Evolutionary conservation across 2,113 vertebrate species (phyloP), one percentile per base, ranked within the genome.

Genomic region (Cisticola juncidis): DNA sequence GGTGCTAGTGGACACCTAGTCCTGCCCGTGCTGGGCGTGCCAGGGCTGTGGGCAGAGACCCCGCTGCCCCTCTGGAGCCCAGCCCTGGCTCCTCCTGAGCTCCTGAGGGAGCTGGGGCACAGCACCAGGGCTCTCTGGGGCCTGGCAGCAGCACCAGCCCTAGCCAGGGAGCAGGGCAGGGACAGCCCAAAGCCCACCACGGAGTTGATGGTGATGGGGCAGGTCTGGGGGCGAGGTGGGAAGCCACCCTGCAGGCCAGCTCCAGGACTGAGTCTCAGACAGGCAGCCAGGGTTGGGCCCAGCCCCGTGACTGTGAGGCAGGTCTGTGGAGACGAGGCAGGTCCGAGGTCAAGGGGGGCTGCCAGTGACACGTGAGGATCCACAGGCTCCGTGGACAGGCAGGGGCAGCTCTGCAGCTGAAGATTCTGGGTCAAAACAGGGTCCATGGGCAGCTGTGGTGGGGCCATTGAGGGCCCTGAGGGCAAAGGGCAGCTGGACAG

Each of bases 321-420:
- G 22, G 35, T 26, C 16, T 1, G 0, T 9, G 57, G 36, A 51
- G 51, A 45, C 3, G 18, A 26, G 58, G 14, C 25, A 61, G 24
- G 18, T 11, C 36, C 1, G 2, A 65, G 56, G 22, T 54, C 36
- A 38, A 16, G 61, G 57, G 14, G 13, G 12, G 45, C 24, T 5
- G 2, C 9, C 42, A 57, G 56, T 12, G 23, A 2, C 0, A 1
- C 28, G 4, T 22, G 17, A 40, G 20, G 33, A 36, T 36, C 17
- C 19, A 1, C 0, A 0, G 24, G 24, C 36, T 38, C 24, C 0
- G 0, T 24, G 78, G 26, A 5, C 25, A 56, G 60, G 26, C 25
- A 66, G 42, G 16, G 51, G 3, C 61, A 74, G 14, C 0, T 12
- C 13, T 70, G 60, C 29, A 51, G 58, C 35, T 9, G 35, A 9